A percentile compares a stretch with the other conserved stretches of the same genome.
phyloP scores from a whole-genome alignment of 2,797 vertebrate genomes.

The Sebastes miniatus region DNA sequence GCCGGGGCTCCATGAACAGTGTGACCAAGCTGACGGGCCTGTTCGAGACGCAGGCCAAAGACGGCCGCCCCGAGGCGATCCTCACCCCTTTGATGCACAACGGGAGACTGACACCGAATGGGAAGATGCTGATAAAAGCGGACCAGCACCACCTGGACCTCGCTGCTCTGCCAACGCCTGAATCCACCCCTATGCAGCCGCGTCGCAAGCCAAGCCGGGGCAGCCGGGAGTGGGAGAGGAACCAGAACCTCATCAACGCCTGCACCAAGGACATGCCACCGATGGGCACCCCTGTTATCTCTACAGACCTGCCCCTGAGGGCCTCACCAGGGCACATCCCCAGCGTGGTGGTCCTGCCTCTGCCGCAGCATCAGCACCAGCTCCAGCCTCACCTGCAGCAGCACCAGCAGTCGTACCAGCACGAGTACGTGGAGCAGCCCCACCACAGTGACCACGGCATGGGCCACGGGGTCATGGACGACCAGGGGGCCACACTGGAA shows the following conservation, averaged over 20 bases:
- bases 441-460: conserved; percentile 87
- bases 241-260: conserved; percentile 98
- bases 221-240: conserved; percentile 96
- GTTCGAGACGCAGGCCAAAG: conserved; percentile 94
- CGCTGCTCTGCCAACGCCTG: conserved; percentile 92
- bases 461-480: conserved; percentile 84
- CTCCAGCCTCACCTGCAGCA: conserved; percentile 83
- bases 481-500: conserved; percentile 94
- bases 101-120: conserved; percentile 88
- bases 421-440: conserved; percentile 97
- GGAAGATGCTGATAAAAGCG: conserved; percentile 95
- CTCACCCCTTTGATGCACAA: conserved; percentile 97
- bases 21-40: conserved; percentile 97
- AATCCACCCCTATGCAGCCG: conserved; percentile 96
- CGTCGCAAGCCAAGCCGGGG: conserved; percentile 93
- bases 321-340: conserved; percentile 96
- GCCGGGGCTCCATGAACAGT: conserved; percentile 95
- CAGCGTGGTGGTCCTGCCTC: conserved; percentile 94
- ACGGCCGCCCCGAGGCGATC: conserved; percentile 93
- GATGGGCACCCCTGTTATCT: conserved; percentile 91
- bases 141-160: conserved; percentile 97
- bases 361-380: conserved; percentile 86
- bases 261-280: conserved; percentile 95
- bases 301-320: conserved; percentile 92
- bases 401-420: conserved; percentile 92